Conservation (phyloP, 64 coral and sea anemone species). For the Montipora cactus region DNA sequence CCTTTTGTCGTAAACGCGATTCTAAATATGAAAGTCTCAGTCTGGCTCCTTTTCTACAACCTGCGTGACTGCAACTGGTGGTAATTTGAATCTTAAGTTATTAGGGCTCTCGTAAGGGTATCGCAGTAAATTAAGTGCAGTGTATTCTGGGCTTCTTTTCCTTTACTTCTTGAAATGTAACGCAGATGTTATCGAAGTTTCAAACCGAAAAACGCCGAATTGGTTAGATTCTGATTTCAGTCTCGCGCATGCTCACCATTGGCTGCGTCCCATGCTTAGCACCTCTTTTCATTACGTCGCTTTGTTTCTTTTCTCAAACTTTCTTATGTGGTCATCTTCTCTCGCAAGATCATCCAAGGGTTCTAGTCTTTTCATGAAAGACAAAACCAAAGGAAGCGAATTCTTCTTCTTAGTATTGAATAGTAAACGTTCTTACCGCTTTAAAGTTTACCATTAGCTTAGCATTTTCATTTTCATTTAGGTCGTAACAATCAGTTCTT, state of each 20-base stretch:
- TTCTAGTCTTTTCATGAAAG: too few relatives aligned
- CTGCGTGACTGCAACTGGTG: background rate
- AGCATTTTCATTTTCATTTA: background rate
- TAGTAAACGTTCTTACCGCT: too few relatives aligned
- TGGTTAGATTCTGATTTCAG: background rate
- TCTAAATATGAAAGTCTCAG: too few relatives aligned
- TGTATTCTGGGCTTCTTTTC: conserved; percentile 2
- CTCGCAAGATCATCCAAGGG: too few relatives aligned
- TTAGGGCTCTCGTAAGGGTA: conserved; percentile 27
- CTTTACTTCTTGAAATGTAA: conserved; percentile 21
- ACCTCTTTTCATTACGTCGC: background rate
- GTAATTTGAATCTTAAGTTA: conserved; percentile 48
- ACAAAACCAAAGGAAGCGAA: too few relatives aligned
- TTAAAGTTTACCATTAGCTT: background rate
- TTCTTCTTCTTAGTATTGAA: too few relatives aligned
- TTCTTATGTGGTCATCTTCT: background rate
- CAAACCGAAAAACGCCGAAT: too few relatives aligned
- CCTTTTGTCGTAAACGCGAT: too few relatives aligned
- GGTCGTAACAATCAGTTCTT: background rate
- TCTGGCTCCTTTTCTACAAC: background rate
- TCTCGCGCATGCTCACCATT: background rate
- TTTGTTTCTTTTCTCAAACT: background rate
- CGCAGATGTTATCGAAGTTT: conserved; percentile 6
- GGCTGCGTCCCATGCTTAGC: background rate
- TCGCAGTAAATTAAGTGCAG: conserved; percentile 5